Evolutionary conservation across 2,888 invertebrate genomes (phyloP).

Genomic region (Drosophila sordidula): DNA sequence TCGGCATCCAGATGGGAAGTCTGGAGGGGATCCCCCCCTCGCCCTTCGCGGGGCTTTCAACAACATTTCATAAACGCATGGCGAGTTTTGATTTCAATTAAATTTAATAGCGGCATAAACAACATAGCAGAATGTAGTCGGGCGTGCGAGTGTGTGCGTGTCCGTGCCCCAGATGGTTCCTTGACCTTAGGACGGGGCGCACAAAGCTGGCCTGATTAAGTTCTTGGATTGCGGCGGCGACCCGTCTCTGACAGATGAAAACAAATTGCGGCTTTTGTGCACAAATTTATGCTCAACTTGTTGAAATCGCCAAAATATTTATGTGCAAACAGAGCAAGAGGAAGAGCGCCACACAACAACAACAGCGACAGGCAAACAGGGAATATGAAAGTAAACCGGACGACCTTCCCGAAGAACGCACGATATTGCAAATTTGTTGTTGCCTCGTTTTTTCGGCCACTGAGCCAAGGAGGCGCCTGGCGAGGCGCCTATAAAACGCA

Average conservation of each 20-base stretch:
- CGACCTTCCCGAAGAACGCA: constrained; percentile 83
- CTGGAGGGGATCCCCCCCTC: not conserved
- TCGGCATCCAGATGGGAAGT: not conserved
- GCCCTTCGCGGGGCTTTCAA: not conserved
- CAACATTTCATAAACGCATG: constrained; percentile 42
- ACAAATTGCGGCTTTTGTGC: constrained; percentile 80
- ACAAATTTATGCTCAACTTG: constrained; percentile 81
- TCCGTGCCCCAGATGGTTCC: constrained; percentile 59
- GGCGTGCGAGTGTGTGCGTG: not conserved
- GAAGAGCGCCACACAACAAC: constrained; percentile 24
- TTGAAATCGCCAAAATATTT: constrained; percentile 79
- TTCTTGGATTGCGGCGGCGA: constrained; percentile 55
- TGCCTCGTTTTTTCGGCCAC: constrained; percentile 39
- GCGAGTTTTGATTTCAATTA: constrained; percentile 79
- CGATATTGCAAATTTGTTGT: constrained; percentile 54
- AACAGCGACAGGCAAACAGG: constrained; percentile 41
- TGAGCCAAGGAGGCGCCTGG: constrained; percentile 44
- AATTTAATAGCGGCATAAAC: constrained; percentile 77
- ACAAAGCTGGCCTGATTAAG: constrained; percentile 70
- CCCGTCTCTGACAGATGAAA: constrained; percentile 69
- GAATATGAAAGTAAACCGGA: constrained; percentile 83
- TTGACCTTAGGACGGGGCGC: constrained; percentile 56
- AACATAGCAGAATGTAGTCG: constrained; percentile 42
- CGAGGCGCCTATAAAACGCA: constrained; percentile 76
- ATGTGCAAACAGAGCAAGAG: constrained; percentile 54